Conservation (phyloP, 2,113 vertebrate species). For the Marmota monax region DNA sequence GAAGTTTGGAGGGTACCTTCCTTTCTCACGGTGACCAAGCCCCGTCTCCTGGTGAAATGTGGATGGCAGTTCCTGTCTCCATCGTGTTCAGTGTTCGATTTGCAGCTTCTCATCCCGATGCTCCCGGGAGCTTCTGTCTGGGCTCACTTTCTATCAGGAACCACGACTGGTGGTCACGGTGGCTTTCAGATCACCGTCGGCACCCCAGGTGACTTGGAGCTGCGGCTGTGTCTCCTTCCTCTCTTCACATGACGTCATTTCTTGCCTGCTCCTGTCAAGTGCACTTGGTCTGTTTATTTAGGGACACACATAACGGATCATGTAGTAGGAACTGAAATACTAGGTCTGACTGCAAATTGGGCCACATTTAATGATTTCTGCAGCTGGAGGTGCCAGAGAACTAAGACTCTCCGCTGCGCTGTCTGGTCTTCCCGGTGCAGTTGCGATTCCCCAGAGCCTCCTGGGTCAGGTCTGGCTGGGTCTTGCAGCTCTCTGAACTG, state of each 20-base stretch:
- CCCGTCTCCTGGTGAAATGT: rapidly evolving
- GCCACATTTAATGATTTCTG: neutral
- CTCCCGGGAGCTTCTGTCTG: too few species aligned
- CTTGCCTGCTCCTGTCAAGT: neutral
- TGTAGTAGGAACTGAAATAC: neutral
- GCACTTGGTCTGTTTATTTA: neutral
- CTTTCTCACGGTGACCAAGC: neutral
- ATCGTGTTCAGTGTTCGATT: neutral
- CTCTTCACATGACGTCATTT: rapidly evolving
- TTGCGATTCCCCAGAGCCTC: neutral
- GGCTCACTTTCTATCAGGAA: too few species aligned
- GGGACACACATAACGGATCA: neutral
- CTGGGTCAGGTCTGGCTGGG: neutral
- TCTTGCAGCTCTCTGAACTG: too few species aligned
- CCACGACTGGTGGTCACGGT: neutral
- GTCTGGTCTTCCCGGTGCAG: neutral
- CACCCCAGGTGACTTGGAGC: neutral
- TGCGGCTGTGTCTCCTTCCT: too few species aligned
- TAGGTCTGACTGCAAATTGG: neutral
- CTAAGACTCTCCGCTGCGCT: rapidly evolving
- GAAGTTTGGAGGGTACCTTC: neutral
- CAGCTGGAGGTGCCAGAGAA: too few species aligned
- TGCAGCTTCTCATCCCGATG: neutral
- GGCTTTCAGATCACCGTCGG: neutral
- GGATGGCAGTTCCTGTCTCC: too few species aligned